Base-by-base conservation (phyloP, 2,797 vertebrate species). In the Smutsia temminckii region DNA sequence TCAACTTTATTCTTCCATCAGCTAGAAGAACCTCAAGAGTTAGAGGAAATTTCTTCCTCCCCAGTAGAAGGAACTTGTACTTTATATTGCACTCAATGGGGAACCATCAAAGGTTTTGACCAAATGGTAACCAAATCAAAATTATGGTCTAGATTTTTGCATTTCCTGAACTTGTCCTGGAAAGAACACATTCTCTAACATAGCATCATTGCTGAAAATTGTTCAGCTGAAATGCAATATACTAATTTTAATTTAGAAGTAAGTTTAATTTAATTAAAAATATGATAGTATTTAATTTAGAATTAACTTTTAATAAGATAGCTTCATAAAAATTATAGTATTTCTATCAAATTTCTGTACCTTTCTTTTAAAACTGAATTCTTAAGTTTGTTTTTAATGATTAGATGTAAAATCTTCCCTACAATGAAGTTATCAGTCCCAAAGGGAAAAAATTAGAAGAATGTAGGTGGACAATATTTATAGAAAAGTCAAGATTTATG, bases 201-300 rank as follows among this genome's bases (percentile, higher is more conserved):
- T 40, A 20, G n/a, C 11, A 71, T 57, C 5, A 14, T 80, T 90
- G 79, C 27, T 17, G 77, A 77, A 90, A 92, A 83, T 3, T 27
- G 1, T 29, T 83, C 49, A 68, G 17, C 27, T 85, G 68, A 84
- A 91, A 87, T 27, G 23, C 2, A n/a, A 68, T 78, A 51, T 46
- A 55, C 23, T 80, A 59, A 27, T 51, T 79, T 81, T 68, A 59
- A 64, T 71, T 91, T 83, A 86, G 23, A 77, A 66, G 21, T 84
- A 29, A 91, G 3, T 83, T 93, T 40, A 42, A 55, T 53, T 84
- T 46, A 37, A 51, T 61, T 59, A 23, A 87, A 63, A 93, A 85
- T 63, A 37, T 46, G 46, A 46, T 95, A 64, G 59, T 72, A 37
- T 64, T 94, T 86, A 84, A 85, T 74, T 77, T 61, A 91, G 63